Conservation (phyloP, 2,888 invertebrate species). For the Brenthis ino region DNA sequence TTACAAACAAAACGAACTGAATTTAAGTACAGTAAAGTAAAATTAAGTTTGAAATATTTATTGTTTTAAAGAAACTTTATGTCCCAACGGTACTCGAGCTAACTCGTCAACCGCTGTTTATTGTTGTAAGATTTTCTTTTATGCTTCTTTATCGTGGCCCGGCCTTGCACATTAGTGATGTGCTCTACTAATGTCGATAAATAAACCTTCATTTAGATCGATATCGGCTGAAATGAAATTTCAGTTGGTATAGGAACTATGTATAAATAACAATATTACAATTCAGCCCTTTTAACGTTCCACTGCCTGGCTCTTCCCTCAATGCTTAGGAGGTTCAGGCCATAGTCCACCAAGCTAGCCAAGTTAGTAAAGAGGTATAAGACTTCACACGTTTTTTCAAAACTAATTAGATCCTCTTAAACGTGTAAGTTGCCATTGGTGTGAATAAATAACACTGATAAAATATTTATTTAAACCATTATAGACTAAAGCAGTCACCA, state of each 20-base stretch:
- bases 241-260: neutral
- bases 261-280: too few species aligned
- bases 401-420: too few species aligned
- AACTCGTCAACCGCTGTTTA: constrained; percentile 39
- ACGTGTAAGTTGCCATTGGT: too few species aligned
- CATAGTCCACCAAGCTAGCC: too few species aligned
- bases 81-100: constrained; percentile 27
- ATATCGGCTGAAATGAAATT: neutral
- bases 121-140: constrained; percentile 40
- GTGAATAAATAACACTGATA: too few species aligned
- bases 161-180: constrained; percentile 33
- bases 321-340: too few species aligned
- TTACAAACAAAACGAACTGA: neutral
- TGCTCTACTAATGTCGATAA: constrained; percentile 11
- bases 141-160: constrained; percentile 37
- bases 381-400: too few species aligned
- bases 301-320: too few species aligned
- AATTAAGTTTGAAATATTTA: constrained; percentile 11
- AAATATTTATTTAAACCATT: too few species aligned
- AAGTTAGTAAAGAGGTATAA: too few species aligned
- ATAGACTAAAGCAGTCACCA: too few species aligned
- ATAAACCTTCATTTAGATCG: neutral
- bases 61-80: neutral
- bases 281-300: too few species aligned
- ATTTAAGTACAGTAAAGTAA: neutral